Percentiles rank a stretch among this genome's conserved stretches.
These are phyloP conservation scores for Metaphire vulgaris DNA, from an alignment of 1,140 invertebrate species.

Conservation along the genomic window DNA sequence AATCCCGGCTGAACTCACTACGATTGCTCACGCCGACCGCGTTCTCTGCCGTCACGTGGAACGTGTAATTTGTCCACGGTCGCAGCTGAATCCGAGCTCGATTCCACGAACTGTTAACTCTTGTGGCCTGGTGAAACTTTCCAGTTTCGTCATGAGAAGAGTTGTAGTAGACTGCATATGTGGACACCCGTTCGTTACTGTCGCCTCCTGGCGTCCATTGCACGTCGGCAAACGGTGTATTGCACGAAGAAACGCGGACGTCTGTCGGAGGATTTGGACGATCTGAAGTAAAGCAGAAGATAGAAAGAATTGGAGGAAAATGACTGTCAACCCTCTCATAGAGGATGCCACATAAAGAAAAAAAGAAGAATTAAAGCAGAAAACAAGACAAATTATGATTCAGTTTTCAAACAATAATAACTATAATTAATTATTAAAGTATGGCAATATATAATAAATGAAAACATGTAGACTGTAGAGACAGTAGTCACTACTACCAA, in stretches of 20 bases:
- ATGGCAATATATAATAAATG: too few species aligned
- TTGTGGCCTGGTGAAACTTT: neutral
- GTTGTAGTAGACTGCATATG: conserved; percentile 87
- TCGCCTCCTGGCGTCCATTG: conserved; percentile 82
- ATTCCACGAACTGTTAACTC: neutral
- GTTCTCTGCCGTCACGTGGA: conserved; percentile 85
- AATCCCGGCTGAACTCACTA: conserved; percentile 66
- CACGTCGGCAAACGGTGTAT: conserved; percentile 58
- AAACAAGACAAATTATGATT: too few species aligned
- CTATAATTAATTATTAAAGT: too few species aligned
- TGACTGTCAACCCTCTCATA: too few species aligned
- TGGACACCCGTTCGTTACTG: conserved; percentile 81
- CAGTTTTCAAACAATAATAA: too few species aligned
- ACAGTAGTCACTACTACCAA: too few species aligned
- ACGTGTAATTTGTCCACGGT: conserved; percentile 94
- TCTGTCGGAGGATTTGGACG: conserved; percentile 1
- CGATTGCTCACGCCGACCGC: conserved; percentile 85
- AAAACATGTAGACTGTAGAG: too few species aligned
- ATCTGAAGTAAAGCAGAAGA: too few species aligned
- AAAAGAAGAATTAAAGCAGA: too few species aligned
- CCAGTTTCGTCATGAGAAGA: conserved; percentile 69
- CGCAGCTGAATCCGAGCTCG: conserved; percentile 2
- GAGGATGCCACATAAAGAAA: too few species aligned
- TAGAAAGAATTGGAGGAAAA: too few species aligned
- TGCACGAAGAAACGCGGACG: conserved; percentile 4